phyloP scores from a whole-genome alignment of 2,113 vertebrate genomes.

The Menura novaehollandiae region DNA sequence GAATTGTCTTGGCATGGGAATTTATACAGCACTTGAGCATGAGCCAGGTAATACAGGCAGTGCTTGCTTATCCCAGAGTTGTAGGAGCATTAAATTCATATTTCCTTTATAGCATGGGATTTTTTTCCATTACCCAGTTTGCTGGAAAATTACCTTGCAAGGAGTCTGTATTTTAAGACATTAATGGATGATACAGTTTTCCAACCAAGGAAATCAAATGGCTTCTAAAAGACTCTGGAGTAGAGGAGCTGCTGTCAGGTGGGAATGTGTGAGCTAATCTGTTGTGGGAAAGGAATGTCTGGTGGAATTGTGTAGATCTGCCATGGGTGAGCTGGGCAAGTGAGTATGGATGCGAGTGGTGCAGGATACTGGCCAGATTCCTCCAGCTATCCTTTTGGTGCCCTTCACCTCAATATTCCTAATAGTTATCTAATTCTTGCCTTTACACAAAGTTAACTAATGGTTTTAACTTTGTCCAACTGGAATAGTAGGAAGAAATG shows the following conservation, averaged over 20 bases:
- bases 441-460: background rate
- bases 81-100: constrained; percentile 19
- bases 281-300: background rate
- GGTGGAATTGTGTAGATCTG: background rate
- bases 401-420: background rate
- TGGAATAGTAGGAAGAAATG: background rate
- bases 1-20: background rate
- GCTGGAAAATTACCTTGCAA: background rate
- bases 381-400: background rate
- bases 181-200: constrained; percentile 1
- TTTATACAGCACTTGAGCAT: background rate
- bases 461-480: background rate
- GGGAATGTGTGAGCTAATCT: background rate
- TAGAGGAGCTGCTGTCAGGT: background rate
- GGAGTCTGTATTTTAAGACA: background rate
- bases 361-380: background rate
- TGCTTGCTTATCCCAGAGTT: background rate
- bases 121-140: constrained; percentile 43
- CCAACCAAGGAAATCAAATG: background rate
- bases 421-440: background rate
- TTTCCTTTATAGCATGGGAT: background rate
- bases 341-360: rapidly evolving
- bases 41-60: background rate
- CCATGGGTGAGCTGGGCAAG: background rate
- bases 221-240: background rate